phyloP scores from a whole-genome alignment of 2,113 vertebrate genomes.

The Oreotragus oreotragus region DNA sequence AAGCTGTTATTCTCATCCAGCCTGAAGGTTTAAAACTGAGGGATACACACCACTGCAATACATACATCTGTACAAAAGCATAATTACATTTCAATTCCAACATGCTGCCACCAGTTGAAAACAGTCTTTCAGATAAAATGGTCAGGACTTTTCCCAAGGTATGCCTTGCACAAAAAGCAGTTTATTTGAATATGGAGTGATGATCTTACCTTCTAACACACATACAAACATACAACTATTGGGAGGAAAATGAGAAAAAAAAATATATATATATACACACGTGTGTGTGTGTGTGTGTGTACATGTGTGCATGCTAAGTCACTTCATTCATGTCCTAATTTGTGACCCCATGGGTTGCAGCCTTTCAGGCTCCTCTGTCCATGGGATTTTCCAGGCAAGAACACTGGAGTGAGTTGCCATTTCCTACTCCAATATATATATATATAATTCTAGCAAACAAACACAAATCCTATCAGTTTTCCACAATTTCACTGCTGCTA shows the following conservation, averaged over 20 bases:
- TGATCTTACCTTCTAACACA: not conserved
- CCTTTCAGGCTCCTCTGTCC: not conserved
- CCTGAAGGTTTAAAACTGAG: not conserved
- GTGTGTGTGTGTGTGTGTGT: not conserved
- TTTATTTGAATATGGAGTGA: not conserved
- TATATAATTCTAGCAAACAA: not conserved
- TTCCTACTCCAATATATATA: not conserved
- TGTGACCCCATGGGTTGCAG: not conserved
- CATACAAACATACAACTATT: accelerated
- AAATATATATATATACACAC: accelerated
- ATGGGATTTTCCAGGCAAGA: not conserved
- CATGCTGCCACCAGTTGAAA: not conserved
- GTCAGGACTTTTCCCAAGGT: not conserved
- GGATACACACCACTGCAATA: not conserved
- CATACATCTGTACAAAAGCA: not conserved
- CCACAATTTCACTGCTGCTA: not conserved
- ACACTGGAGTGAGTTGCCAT: not conserved
- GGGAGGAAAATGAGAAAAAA: not conserved
- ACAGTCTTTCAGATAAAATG: conserved; percentile 27
- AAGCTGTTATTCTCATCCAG: conserved; percentile 36
- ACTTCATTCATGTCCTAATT: not conserved
- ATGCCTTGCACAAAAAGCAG: not conserved
- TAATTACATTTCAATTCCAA: not conserved
- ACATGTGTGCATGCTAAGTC: accelerated
- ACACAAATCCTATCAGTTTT: not conserved